Conservation (phyloP, 2,888 invertebrate species). For the Drosophila imparisetae region DNA sequence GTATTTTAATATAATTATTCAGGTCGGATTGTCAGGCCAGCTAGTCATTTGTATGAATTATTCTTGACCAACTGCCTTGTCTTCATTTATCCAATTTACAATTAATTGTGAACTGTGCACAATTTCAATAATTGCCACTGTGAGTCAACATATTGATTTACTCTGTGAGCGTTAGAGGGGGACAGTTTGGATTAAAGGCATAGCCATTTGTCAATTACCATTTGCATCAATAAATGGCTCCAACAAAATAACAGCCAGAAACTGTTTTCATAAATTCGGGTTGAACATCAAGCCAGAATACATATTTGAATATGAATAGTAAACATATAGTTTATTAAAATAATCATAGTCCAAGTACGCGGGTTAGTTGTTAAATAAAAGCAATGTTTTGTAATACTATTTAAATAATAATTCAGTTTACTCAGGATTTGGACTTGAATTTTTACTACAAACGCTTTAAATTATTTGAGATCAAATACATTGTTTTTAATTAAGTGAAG, state of each 20-base stretch:
- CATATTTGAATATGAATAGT: not conserved
- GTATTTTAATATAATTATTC: not conserved
- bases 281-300: not conserved
- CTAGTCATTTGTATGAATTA: not conserved
- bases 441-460: not conserved
- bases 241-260: not conserved
- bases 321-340: not conserved
- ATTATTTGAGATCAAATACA: not conserved
- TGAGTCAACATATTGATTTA: not conserved
- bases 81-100: slow-evolving; percentile 3
- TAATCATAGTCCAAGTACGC: not conserved
- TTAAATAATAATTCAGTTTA: not conserved
- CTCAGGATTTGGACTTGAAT: not conserved
- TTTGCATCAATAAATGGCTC: not conserved
- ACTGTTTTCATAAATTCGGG: not conserved
- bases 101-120: not conserved
- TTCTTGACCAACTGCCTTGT: slow-evolving; percentile 1
- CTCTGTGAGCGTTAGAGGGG: not conserved
- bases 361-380: not conserved
- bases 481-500: not conserved
- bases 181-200: not conserved
- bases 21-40: not conserved
- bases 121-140: not conserved
- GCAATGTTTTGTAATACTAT: not conserved
- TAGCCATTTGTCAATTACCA: not conserved